Percentiles rank a stretch among this genome's conserved stretches.
Evolutionary conservation across 2,797 vertebrate genomes (phyloP).

Genomic region (Gallirallus australis): DNA sequence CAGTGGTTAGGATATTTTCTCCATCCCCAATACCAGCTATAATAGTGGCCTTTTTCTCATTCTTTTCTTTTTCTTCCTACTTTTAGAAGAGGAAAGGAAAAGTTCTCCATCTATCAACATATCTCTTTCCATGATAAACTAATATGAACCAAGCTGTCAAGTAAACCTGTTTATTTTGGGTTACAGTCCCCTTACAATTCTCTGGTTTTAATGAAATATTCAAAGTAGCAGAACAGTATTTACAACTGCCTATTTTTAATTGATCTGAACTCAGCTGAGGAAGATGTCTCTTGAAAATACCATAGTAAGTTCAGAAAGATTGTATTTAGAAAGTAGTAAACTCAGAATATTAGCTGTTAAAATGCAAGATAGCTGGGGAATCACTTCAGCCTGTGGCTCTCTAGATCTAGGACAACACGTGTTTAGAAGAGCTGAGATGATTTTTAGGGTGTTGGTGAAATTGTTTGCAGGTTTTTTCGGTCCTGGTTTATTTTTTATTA

Average conservation of each 20-base stretch:
- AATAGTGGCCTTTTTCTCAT: background rate
- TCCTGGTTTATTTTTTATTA: background rate
- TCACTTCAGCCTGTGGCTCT: background rate
- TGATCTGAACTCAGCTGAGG: background rate
- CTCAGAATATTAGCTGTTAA: background rate
- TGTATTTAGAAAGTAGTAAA: background rate
- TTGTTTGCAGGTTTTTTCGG: background rate
- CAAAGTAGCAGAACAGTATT: background rate
- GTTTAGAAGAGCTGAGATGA: background rate
- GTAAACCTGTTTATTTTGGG: background rate
- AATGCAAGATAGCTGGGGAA: background rate
- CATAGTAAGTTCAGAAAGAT: background rate
- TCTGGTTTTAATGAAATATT: constrained; percentile 2
- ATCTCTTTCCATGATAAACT: background rate
- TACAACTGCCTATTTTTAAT: constrained; percentile 1
- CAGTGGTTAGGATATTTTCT: constrained; percentile 26
- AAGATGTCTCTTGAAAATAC: background rate
- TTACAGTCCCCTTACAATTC: background rate
- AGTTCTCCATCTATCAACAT: background rate
- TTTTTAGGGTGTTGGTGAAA: background rate
- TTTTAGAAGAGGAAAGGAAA: background rate
- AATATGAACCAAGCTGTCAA: background rate
- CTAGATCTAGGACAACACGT: background rate
- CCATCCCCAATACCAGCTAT: background rate
- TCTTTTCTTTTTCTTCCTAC: background rate